A percentile compares a stretch with the other conserved stretches of the same genome.
Evolutionary conservation across 1,140 invertebrate species (phyloP).

Genomic region (Lepidostoma basale): DNA sequence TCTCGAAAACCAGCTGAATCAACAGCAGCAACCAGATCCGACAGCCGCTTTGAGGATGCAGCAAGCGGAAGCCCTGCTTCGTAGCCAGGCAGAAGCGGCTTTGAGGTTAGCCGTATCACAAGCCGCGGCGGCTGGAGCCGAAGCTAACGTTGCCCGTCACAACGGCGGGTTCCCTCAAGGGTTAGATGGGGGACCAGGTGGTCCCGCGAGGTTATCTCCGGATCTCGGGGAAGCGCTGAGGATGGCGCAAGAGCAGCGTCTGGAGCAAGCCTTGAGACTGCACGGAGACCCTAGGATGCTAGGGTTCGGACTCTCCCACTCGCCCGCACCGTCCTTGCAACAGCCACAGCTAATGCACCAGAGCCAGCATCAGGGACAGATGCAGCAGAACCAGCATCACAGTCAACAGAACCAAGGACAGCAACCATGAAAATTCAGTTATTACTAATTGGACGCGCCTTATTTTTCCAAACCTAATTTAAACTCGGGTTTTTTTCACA

Average conservation of each 20-base stretch:
- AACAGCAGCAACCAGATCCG: constrained; percentile 61
- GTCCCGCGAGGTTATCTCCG: constrained; percentile 62
- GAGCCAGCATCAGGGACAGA: constrained; percentile 49
- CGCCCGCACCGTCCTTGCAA: constrained; percentile 53
- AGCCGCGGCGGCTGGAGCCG: constrained; percentile 53
- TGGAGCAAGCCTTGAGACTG: constrained; percentile 81
- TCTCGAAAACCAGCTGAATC: constrained; percentile 48
- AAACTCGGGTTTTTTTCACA: constrained; percentile 23
- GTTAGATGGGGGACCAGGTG: constrained; percentile 48
- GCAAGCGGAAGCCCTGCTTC: constrained; percentile 78
- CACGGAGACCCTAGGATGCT: constrained; percentile 66
- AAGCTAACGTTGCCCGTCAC: constrained; percentile 53
- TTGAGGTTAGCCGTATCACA: constrained; percentile 76
- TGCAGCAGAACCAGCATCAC: constrained; percentile 54
- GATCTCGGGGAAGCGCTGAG: constrained; percentile 73
- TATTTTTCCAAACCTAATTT: constrained; percentile 30
- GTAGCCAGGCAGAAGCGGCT: constrained; percentile 82
- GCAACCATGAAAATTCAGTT: constrained; percentile 60
- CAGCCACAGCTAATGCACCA: constrained; percentile 52
- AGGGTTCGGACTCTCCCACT: constrained; percentile 56
- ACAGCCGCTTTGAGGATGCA: constrained; percentile 77
- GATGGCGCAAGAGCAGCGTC: constrained; percentile 75
- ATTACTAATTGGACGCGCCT: constrained; percentile 62
- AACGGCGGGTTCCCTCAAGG: constrained; percentile 57
- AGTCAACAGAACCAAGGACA: constrained; percentile 53